phyloP scores from a whole-genome alignment of 2,888 invertebrate species.

The Pelosia muscerda region DNA sequence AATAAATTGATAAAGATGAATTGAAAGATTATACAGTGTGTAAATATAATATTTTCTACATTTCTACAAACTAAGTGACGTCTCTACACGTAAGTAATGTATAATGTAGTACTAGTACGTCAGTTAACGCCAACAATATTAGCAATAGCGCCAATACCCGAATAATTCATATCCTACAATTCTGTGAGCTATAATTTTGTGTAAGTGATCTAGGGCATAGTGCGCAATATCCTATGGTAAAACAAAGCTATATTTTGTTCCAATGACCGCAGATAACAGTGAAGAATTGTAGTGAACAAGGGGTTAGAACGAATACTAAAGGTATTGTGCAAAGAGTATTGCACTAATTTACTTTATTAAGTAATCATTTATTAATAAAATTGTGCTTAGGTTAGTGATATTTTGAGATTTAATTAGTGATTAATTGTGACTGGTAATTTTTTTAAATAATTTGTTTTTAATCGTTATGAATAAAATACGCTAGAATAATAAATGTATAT shows the following conservation, averaged over 20 bases:
- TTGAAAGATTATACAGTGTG: too few species aligned
- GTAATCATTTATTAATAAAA: neutral
- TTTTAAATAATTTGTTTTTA: neutral
- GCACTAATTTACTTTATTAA: neutral
- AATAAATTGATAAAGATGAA: too few species aligned
- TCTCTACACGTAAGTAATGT: neutral
- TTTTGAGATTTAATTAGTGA: neutral
- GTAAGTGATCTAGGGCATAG: slow-evolving; percentile 36
- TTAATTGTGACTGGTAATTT: too few species aligned
- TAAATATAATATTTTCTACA: neutral
- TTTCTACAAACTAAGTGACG: neutral
- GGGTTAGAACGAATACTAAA: neutral
- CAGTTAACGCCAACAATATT: neutral
- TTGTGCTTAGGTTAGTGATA: neutral
- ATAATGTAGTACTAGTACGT: neutral
- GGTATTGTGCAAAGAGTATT: slow-evolving; percentile 1
- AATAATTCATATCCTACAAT: slow-evolving; percentile 23
- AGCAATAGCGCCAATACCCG: slow-evolving; percentile 28
- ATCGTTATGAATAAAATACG: too few species aligned
- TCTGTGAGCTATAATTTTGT: slow-evolving; percentile 41
- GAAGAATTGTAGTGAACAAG: neutral
- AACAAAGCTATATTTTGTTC: slow-evolving; percentile 12
- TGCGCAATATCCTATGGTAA: slow-evolving; percentile 46
- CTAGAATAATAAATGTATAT: too few species aligned
- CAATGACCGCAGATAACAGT: slow-evolving; percentile 5